Base-by-base conservation (phyloP, 2,888 invertebrate species). In the Ennomos quercinarius region DNA sequence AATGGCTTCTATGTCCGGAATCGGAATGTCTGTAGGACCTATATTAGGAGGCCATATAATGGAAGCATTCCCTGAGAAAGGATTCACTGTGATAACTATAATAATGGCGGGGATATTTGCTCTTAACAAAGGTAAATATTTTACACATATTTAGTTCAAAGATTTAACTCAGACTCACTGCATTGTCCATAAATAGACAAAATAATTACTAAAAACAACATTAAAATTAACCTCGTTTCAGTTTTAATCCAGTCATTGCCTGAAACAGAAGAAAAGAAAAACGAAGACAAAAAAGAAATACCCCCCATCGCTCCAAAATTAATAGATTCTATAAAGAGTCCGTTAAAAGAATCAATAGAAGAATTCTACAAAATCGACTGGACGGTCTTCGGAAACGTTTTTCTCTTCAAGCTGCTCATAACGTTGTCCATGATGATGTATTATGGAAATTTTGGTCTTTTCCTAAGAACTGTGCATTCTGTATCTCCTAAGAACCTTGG, bases 11-110 rank as follows among this genome's bases (percentile, higher is more conserved):
- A 85, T 94, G 17, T 93, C 94, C 27, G 93, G 93, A 52, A 71
- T 95, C 9, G 95, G 95, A 38, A 94, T 95, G 78, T 93, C 94
- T 9, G 53, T 95, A 12, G 95, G 95, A 3, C 95, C 95, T 0
- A 82, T 93, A 13, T 81, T 95, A 34, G 94, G 95, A 9, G 95
- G 95, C 0, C 94, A 95, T 72, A 74, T 94, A 43, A 86, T 89
- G 17, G 93, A 94, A 74, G 74, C 73, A 8, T 76, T 70, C 38
- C 84, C 86, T 17, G 65, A 74, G 37, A 80, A 90, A 75, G 94
- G 95, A 36, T 95, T 94, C 73, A 79, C 76, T 10, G 84, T 91
- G 54, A 84, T 93, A 43, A 91, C 93, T 40, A 44, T 44, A n/a
- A 59, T 74, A 10, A 63, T 78, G 41, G 71, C 68, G 13, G 61